Percentiles rank a stretch among this genome's conserved stretches.
phyloP scores from a whole-genome alignment of 2,797 vertebrate species.

The Sebastiscus tertius region DNA sequence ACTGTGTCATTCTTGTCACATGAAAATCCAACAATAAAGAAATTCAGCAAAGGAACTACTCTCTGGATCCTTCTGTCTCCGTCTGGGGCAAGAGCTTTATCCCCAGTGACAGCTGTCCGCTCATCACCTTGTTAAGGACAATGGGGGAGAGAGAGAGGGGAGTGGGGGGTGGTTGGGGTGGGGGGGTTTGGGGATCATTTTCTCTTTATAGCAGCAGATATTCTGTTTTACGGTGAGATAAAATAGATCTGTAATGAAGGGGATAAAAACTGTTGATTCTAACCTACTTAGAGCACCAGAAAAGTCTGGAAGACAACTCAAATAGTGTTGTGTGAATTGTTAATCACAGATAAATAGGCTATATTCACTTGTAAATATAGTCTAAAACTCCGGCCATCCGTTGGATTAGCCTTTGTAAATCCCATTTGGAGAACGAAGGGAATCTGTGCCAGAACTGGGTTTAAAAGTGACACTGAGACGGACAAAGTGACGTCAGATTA shows the following conservation, averaged over 20 bases:
- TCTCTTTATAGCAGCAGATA: slow-evolving; percentile 11
- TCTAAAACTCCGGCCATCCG: slow-evolving; percentile 1
- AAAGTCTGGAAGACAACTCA: background rate
- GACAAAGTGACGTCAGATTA: slow-evolving; percentile 39
- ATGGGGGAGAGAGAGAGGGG: background rate
- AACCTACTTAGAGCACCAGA: background rate
- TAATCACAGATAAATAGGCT: slow-evolving; percentile 3
- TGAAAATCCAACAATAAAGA: background rate
- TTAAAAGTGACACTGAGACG: slow-evolving; percentile 15
- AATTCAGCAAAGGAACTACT: background rate
- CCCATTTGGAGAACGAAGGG: slow-evolving; percentile 25
- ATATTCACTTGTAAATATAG: slow-evolving; percentile 4
- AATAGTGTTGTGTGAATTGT: background rate
- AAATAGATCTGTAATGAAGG: background rate
- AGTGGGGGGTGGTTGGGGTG: background rate
- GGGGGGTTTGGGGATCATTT: background rate
- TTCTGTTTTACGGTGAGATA: background rate
- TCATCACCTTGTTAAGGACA: slow-evolving; percentile 19
- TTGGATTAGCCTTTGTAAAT: slow-evolving; percentile 43
- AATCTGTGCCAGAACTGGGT: background rate
- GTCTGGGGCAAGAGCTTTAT: slow-evolving; percentile 13
- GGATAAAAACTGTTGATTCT: background rate
- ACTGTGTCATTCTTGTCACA: background rate
- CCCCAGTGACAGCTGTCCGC: slow-evolving; percentile 41
- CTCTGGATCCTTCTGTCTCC: background rate